Evolutionary conservation across 2,888 invertebrate species (phyloP).

Genomic region (Amblyjoppa fuscipennis): DNA sequence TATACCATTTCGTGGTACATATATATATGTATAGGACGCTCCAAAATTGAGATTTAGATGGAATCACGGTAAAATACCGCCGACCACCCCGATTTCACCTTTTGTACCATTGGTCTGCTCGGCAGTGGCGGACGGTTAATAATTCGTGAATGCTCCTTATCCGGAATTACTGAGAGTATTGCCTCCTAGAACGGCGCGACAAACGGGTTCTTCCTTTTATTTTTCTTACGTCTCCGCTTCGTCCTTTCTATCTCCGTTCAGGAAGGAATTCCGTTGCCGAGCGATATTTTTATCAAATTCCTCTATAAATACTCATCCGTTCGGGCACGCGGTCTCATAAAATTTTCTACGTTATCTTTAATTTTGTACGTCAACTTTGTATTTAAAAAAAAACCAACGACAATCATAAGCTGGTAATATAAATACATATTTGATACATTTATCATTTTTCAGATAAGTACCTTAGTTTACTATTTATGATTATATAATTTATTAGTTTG

Average conservation of each 20-base stretch:
- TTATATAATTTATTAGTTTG: too few species aligned
- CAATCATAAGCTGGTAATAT: too few species aligned
- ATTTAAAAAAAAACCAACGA: neutral
- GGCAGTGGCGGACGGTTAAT: conserved; percentile 72
- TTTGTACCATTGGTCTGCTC: conserved; percentile 46
- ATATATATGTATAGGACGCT: conserved; percentile 72
- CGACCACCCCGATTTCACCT: conserved; percentile 52
- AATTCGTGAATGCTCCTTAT: conserved; percentile 67
- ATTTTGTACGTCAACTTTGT: neutral
- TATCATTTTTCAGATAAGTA: neutral
- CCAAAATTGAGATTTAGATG: conserved; percentile 84
- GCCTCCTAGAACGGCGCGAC: conserved; percentile 23
- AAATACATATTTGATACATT: neutral
- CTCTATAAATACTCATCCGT: neutral
- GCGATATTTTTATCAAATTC: neutral
- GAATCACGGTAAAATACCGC: conserved; percentile 79
- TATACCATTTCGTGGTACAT: conserved; percentile 53
- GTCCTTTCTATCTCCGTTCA: neutral
- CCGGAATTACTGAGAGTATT: conserved; percentile 47
- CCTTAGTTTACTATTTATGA: too few species aligned
- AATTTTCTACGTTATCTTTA: neutral
- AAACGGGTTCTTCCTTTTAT: conserved; percentile 15
- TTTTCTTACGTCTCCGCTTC: conserved; percentile 8
- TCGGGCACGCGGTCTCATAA: neutral
- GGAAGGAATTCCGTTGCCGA: neutral